Percentiles rank a stretch among this genome's conserved stretches.
phyloP scores from a whole-genome alignment of 2,113 vertebrate genomes.

The Bothrops jararaca region DNA sequence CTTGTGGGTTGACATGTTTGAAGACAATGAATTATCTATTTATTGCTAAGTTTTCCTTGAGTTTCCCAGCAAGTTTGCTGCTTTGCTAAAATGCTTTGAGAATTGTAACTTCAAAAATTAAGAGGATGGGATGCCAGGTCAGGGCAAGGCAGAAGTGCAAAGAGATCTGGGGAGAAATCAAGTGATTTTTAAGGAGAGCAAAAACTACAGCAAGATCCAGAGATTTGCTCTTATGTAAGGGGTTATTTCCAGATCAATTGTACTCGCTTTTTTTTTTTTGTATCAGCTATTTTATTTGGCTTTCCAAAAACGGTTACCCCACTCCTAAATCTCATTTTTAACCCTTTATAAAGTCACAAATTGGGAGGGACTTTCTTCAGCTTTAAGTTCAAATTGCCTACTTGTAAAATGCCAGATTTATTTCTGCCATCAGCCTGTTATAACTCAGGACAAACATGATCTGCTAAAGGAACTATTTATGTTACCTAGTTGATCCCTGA shows the following conservation, averaged over 20 bases:
- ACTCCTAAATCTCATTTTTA: background rate
- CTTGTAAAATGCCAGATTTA: background rate
- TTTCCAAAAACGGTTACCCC: background rate
- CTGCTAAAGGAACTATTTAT: background rate
- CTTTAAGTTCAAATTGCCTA: background rate
- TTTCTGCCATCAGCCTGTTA: background rate
- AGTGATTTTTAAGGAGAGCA: background rate
- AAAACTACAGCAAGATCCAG: background rate
- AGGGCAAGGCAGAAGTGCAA: background rate
- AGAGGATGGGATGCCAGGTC: background rate
- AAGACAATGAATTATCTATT: background rate
- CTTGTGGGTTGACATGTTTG: accelerated
- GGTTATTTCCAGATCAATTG: background rate
- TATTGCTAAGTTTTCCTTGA: background rate
- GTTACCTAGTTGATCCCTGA: background rate
- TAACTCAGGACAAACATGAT: background rate
- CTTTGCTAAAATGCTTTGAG: constrained; percentile 17
- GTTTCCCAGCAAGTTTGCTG: accelerated
- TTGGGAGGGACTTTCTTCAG: background rate
- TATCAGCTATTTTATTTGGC: background rate
- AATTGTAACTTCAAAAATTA: background rate
- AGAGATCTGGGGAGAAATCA: background rate
- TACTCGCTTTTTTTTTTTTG: too few species aligned
- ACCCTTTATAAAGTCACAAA: background rate
- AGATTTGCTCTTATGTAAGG: background rate